These are phyloP conservation scores for Ahaetulla prasina DNA, from an alignment of 2,113 vertebrate genomes.

Conservation along the genomic window DNA sequence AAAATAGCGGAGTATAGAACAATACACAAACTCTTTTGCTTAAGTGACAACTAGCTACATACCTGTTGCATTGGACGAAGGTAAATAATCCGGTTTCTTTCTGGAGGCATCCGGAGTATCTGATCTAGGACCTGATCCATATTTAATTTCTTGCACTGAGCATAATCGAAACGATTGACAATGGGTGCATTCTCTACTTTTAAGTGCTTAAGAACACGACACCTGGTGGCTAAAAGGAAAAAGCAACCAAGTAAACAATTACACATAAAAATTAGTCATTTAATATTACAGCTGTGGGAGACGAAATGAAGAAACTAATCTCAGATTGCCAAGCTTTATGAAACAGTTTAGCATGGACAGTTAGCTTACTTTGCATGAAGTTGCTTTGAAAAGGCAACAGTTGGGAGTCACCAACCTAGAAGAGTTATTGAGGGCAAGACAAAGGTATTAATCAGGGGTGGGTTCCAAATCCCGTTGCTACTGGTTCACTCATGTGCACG, in stretches of 20 bases:
- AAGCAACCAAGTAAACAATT: background rate
- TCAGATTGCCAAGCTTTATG: background rate
- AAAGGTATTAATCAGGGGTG: too few relatives aligned
- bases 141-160: conserved; percentile 96
- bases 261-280: background rate
- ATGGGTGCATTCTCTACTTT: conserved; percentile 90
- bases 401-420: background rate
- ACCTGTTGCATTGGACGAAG: conserved; percentile 98
- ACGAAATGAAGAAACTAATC: background rate
- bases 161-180: conserved; percentile 94
- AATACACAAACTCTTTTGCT: background rate
- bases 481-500: too few relatives aligned
- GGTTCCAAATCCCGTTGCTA: too few relatives aligned
- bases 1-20: background rate
- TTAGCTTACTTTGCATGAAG: background rate
- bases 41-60: background rate
- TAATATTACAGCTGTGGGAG: background rate
- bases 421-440: background rate
- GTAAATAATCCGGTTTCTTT: conserved; percentile 96
- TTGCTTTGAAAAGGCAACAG: background rate
- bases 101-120: conserved; percentile 91
- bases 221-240: conserved; percentile 83
- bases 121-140: conserved; percentile 97
- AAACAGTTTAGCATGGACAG: background rate
- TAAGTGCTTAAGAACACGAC: conserved; percentile 91